Percentiles rank a stretch among this genome's conserved stretches.
phyloP scores from a whole-genome alignment of 2,888 invertebrate species.

The Anagyrus pseudococci region DNA sequence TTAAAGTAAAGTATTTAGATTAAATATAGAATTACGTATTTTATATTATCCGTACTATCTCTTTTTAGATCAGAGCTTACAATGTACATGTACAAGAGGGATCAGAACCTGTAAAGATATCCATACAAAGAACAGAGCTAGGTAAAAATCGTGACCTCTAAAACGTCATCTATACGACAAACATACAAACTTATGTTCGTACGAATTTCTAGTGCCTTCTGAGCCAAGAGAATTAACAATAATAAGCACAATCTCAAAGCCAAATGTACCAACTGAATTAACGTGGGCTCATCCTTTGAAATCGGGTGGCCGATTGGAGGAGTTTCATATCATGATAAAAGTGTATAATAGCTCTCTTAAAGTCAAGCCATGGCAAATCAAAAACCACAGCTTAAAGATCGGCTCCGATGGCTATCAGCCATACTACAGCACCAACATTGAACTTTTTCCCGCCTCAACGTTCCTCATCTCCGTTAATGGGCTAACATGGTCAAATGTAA shows the following conservation, averaged over 20 bases:
- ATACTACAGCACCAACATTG: constrained; percentile 33
- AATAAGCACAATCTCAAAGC: neutral
- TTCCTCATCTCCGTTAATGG: constrained; percentile 40
- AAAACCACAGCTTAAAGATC: neutral
- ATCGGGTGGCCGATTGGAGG: constrained; percentile 37
- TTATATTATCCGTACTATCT: neutral
- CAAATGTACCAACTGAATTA: constrained; percentile 33
- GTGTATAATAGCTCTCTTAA: constrained; percentile 5
- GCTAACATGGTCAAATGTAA: constrained; percentile 26
- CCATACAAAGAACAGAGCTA: constrained; percentile 10
- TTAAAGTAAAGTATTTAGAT: too few relatives aligned
- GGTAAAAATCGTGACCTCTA: constrained; percentile 1
- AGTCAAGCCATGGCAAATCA: neutral
- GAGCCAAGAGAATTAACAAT: constrained; percentile 30
- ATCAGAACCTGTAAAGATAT: constrained; percentile 10
- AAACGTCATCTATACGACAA: neutral
- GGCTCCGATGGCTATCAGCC: constrained; percentile 18
- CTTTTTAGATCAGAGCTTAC: constrained; percentile 41
- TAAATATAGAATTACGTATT: too few relatives aligned
- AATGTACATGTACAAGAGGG: constrained; percentile 39
- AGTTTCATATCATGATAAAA: constrained; percentile 37
- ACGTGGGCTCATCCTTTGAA: constrained; percentile 45
- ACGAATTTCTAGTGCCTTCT: constrained; percentile 28
- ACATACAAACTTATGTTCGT: too few relatives aligned
- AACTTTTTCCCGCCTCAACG: constrained; percentile 41